phyloP scores from a whole-genome alignment of 2,888 invertebrate genomes.

The Dromius quadrimaculatus region DNA sequence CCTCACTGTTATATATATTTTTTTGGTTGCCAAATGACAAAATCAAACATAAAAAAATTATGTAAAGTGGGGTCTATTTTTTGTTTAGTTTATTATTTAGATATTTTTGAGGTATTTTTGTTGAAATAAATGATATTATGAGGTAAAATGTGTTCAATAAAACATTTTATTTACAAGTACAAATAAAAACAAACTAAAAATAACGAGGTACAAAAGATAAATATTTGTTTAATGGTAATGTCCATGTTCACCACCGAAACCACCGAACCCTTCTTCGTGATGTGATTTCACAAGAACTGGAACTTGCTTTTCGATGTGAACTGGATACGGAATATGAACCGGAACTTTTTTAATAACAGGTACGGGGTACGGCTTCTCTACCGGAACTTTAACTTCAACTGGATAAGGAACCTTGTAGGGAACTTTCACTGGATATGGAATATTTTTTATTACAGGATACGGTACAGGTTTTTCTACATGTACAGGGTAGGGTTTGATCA shows the following conservation, averaged over 20 bases:
- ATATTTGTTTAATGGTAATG: conserved; percentile 43
- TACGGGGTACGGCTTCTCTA: conserved; percentile 72
- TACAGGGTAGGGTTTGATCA: conserved; percentile 69
- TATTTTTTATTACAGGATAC: conserved; percentile 63
- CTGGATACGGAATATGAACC: conserved; percentile 69
- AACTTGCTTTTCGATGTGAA: conserved; percentile 70
- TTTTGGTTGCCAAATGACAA: too few species aligned
- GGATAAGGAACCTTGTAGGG: conserved; percentile 45
- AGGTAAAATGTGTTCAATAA: conserved; percentile 3
- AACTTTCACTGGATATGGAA: conserved; percentile 63
- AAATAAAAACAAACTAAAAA: conserved; percentile 35
- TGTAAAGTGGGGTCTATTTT: too few species aligned
- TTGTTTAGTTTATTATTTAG: too few species aligned
- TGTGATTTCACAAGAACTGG: conserved; percentile 62
- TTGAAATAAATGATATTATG: too few species aligned
- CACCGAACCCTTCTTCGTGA: conserved; percentile 56
- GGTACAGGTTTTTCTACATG: conserved; percentile 64
- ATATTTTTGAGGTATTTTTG: too few species aligned
- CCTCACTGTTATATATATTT: too few species aligned
- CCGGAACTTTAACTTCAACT: conserved; percentile 61
- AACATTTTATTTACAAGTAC: conserved; percentile 40
- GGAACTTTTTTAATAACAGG: conserved; percentile 70
- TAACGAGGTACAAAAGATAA: conserved; percentile 40
- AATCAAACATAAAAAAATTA: too few species aligned
- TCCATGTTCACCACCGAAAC: conserved; percentile 50